These are phyloP conservation scores for Aphidius colemani DNA, from an alignment of 2,888 invertebrate species.

Conservation along the genomic window DNA sequence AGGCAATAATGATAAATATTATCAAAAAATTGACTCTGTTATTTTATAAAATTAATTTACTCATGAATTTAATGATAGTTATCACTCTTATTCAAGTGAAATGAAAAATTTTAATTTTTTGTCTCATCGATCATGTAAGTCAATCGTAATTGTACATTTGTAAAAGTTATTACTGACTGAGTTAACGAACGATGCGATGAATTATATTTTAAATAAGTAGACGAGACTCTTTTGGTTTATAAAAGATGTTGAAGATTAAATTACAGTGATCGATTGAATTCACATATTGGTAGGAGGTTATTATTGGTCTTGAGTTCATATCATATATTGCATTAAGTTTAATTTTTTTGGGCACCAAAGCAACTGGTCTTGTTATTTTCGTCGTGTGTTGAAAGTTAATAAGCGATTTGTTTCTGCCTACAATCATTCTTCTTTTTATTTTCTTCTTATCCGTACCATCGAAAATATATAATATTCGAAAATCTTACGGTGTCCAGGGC, in stretches of 20 bases:
- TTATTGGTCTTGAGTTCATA: background rate
- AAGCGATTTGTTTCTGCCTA: conserved; percentile 30
- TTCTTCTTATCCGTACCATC: too few relatives aligned
- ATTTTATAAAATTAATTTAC: background rate
- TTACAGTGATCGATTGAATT: conserved; percentile 26
- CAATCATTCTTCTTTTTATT: conserved; percentile 25
- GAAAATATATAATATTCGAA: conserved; percentile 30
- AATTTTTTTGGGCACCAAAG: background rate
- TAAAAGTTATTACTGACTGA: too few relatives aligned
- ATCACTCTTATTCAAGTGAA: too few relatives aligned
- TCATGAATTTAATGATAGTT: too few relatives aligned
- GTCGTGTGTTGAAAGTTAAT: conserved; percentile 34
- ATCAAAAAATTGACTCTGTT: background rate
- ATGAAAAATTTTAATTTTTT: background rate
- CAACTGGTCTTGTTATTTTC: conserved; percentile 10
- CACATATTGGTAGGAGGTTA: conserved; percentile 6
- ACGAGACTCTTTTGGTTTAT: background rate
- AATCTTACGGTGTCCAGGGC: conserved; percentile 35
- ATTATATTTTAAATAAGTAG: background rate
- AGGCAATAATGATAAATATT: background rate
- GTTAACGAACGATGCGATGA: too few relatives aligned
- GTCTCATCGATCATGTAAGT: too few relatives aligned
- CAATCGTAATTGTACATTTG: too few relatives aligned
- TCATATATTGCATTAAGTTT: too few relatives aligned
- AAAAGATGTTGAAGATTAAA: conserved; percentile 4